Percentiles rank a stretch among this genome's conserved stretches.
phyloP scores from a whole-genome alignment of 2,888 invertebrate species.

The Limnephilus rhombicus region DNA sequence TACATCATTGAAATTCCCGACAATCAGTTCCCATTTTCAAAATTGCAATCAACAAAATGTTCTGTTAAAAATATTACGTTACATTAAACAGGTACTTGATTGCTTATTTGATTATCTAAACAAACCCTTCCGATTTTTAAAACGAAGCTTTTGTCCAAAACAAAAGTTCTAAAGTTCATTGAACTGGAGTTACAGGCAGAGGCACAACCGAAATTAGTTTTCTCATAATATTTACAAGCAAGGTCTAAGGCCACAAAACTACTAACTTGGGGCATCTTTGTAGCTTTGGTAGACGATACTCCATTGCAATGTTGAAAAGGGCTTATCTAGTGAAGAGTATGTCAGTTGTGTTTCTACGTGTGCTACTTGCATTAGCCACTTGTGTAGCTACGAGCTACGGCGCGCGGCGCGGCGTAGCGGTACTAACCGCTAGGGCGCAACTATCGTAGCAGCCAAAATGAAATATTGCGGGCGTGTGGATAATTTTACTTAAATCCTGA shows the following conservation, averaged over 20 bases:
- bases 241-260: background rate
- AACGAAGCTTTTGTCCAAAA: too few relatives aligned
- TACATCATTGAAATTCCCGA: too few relatives aligned
- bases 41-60: too few relatives aligned
- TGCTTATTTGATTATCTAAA: too few relatives aligned
- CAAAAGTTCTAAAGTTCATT: too few relatives aligned
- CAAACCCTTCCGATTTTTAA: too few relatives aligned
- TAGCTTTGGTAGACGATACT: background rate
- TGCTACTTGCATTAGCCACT: background rate
- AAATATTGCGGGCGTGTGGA: conserved; percentile 35
- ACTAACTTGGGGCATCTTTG: background rate
- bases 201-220: too few relatives aligned
- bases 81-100: too few relatives aligned
- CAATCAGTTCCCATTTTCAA: too few relatives aligned
- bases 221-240: too few relatives aligned
- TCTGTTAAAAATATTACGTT: too few relatives aligned
- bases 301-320: background rate
- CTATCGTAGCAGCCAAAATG: conserved; percentile 13
- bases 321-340: background rate
- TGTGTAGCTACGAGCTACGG: background rate
- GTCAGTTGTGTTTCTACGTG: background rate
- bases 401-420: background rate
- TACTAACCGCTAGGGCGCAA: background rate
- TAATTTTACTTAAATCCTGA: conserved; percentile 24
- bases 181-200: too few relatives aligned